phyloP scores from a whole-genome alignment of 2,888 invertebrate genomes.

The Melinaea menophilus region DNA sequence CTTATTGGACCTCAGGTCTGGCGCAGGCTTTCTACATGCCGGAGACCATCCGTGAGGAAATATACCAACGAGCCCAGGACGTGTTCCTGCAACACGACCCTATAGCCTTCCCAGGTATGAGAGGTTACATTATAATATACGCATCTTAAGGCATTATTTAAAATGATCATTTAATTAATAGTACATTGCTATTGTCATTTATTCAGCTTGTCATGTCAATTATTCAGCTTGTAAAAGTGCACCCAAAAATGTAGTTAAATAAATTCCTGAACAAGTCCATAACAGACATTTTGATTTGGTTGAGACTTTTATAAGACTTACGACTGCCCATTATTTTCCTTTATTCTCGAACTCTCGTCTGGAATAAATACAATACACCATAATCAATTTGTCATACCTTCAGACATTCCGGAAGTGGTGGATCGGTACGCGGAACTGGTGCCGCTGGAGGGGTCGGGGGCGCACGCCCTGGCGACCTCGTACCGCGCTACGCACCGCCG shows the following conservation, averaged over 20 bases:
- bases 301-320: too few species aligned
- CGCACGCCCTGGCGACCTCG: conserved; percentile 87
- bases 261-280: too few species aligned
- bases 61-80: conserved; percentile 85
- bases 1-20: conserved; percentile 49
- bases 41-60: conserved; percentile 88
- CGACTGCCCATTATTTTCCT: too few species aligned
- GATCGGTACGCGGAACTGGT: conserved; percentile 93
- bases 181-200: too few species aligned
- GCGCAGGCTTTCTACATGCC: conserved; percentile 88
- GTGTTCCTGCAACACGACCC: conserved; percentile 85
- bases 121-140: neutral
- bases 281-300: too few species aligned
- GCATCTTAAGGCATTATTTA: neutral
- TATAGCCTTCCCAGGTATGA: conserved; percentile 1
- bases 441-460: conserved; percentile 85
- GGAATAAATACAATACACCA: too few species aligned
- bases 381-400: neutral
- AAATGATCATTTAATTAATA: too few species aligned
- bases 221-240: too few species aligned
- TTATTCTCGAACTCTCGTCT: too few species aligned
- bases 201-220: too few species aligned
- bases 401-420: conserved; percentile 90
- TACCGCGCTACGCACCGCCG: conserved; percentile 94
- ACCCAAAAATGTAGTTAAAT: too few species aligned